Evolutionary conservation across 2,888 invertebrate species (phyloP).

Genomic region (Charanyca ferruginea): DNA sequence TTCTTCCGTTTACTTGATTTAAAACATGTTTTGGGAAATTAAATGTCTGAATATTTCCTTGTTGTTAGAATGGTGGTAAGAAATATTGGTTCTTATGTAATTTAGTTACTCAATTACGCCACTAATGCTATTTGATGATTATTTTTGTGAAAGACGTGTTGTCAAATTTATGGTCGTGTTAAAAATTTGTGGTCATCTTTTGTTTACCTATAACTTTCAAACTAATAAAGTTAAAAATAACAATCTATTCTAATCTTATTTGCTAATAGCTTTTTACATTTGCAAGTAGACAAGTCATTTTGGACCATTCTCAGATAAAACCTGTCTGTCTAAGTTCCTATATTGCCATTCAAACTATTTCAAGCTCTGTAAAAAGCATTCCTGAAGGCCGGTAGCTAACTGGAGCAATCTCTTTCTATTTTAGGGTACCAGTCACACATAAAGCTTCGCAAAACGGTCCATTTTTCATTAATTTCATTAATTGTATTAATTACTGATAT

Average conservation of each 20-base stretch:
- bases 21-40: slow-evolving; percentile 35
- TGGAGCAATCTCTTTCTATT: slow-evolving; percentile 41
- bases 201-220: too few relatives aligned
- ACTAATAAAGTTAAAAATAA: neutral
- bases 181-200: too few relatives aligned
- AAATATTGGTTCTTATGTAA: slow-evolving; percentile 1
- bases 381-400: slow-evolving; percentile 40
- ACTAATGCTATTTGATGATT: neutral
- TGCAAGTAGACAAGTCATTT: neutral
- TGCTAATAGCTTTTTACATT: neutral
- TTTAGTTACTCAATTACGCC: neutral
- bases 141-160: neutral
- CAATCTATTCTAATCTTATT: neutral
- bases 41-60: slow-evolving; percentile 21
- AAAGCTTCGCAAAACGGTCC: slow-evolving; percentile 5
- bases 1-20: slow-evolving; percentile 49
- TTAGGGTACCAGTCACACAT: slow-evolving; percentile 18
- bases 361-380: slow-evolving; percentile 43
- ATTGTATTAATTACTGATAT: slow-evolving; percentile 37
- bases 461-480: slow-evolving; percentile 32
- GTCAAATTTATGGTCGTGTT: too few relatives aligned
- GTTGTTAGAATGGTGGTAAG: slow-evolving; percentile 6
- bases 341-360: slow-evolving; percentile 45
- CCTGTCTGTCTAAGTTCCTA: slow-evolving; percentile 22
- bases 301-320: neutral